phyloP scores from a whole-genome alignment of 2,113 vertebrate species.

The Toxotes chatareus region DNA sequence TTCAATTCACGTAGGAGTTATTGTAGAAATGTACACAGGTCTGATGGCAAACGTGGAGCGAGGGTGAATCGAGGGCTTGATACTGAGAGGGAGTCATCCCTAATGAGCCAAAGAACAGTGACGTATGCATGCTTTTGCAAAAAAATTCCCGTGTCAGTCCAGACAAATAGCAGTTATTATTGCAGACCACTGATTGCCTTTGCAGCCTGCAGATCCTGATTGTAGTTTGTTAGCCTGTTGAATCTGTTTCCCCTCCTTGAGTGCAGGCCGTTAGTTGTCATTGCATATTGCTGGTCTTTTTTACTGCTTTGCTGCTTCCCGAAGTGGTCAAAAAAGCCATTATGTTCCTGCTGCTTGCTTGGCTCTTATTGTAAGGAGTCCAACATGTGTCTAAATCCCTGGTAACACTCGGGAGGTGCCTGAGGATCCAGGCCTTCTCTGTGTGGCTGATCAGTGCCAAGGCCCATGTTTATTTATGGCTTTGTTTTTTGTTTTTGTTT shows the following conservation, averaged over 20 bases:
- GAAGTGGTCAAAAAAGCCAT: conserved; percentile 43
- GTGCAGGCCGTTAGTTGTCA: conserved; percentile 60
- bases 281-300: conserved; percentile 78
- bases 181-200: conserved; percentile 61
- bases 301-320: conserved; percentile 46
- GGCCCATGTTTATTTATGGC: conserved; percentile 70
- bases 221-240: conserved; percentile 49
- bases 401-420: conserved; percentile 53
- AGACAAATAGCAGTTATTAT: conserved; percentile 55
- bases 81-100: conserved; percentile 69
- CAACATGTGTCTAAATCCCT: conserved; percentile 63
- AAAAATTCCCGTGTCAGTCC: conserved; percentile 50
- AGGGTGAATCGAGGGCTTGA: conserved; percentile 72
- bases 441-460: conserved; percentile 48
- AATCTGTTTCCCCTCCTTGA: conserved; percentile 59
- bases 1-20: conserved; percentile 74
- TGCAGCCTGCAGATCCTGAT: conserved; percentile 60
- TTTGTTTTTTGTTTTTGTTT: conserved; percentile 45
- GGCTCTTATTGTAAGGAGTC: conserved; percentile 66
- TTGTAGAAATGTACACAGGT: conserved; percentile 81
- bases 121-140: conserved; percentile 78
- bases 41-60: conserved; percentile 70
- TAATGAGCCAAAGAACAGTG: conserved; percentile 67
- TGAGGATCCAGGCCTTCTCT: conserved; percentile 60
- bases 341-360: conserved; percentile 25